These are phyloP conservation scores for Apotomis capreana DNA, from an alignment of 2,888 invertebrate species.

Conservation along the genomic window DNA sequence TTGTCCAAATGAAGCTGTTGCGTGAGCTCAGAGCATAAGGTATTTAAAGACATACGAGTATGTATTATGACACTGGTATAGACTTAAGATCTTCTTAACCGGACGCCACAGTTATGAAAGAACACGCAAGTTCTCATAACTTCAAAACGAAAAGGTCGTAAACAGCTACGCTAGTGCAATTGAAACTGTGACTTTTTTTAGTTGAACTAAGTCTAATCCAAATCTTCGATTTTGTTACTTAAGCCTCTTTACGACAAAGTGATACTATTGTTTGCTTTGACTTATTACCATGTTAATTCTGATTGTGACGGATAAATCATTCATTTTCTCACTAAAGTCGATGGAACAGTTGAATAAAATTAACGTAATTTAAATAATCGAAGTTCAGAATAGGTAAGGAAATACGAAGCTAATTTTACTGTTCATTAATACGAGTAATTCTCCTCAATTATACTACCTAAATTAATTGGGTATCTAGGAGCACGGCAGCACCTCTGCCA, in stretches of 20 bases:
- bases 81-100: neutral
- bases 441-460: too few relatives aligned
- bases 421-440: too few relatives aligned
- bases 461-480: too few relatives aligned
- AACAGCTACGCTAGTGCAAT: too few relatives aligned
- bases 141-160: neutral
- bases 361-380: neutral
- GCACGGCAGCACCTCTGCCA: too few relatives aligned
- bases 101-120: neutral
- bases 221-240: neutral
- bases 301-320: slow-evolving; percentile 20
- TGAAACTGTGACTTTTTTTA: neutral
- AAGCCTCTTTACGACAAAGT: neutral
- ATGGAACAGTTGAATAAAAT: slow-evolving; percentile 15
- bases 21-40: neutral
- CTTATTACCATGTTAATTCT: slow-evolving; percentile 27
- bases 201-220: slow-evolving; percentile 4
- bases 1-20: slow-evolving; percentile 12
- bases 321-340: slow-evolving; percentile 24
- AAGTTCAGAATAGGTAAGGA: too few relatives aligned
- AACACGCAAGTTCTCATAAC: slow-evolving; percentile 20
- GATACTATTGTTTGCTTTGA: slow-evolving; percentile 22
- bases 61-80: neutral
- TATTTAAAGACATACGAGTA: neutral
- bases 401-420: too few relatives aligned